Conservation (phyloP, 2,113 vertebrate species). For the Poeciliopsis occidentalis region DNA sequence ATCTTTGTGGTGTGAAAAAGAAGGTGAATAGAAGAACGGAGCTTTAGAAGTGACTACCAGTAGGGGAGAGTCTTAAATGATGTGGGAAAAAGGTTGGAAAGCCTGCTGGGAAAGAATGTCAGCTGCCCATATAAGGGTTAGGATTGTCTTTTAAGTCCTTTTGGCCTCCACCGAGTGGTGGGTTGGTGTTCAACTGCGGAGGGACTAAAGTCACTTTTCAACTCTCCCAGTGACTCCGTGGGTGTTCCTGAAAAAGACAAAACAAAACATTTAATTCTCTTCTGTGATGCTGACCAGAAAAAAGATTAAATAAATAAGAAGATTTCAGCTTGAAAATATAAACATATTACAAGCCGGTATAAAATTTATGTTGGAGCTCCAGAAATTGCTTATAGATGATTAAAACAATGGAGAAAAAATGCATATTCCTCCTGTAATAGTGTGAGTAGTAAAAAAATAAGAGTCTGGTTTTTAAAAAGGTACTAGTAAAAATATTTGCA, state of each 20-base stretch:
- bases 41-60: conserved; percentile 18
- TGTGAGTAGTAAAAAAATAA: not conserved
- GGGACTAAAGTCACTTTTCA: conserved; percentile 53
- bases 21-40: conserved; percentile 26
- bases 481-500: too few species aligned
- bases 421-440: not conserved
- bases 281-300: not conserved
- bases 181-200: conserved; percentile 36
- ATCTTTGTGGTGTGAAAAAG: conserved; percentile 55
- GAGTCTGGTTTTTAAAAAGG: not conserved
- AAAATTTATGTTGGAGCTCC: too few species aligned
- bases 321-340: too few species aligned
- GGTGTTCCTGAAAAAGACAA: not conserved
- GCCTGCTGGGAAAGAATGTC: conserved; percentile 71
- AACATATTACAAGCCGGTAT: too few species aligned
- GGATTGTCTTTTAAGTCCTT: conserved; percentile 48
- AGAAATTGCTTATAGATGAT: too few species aligned
- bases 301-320: not conserved
- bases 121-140: conserved; percentile 47
- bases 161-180: conserved; percentile 29
- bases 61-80: conserved; percentile 51
- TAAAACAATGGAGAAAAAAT: too few species aligned
- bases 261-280: not conserved
- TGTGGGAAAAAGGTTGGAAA: conserved; percentile 40
- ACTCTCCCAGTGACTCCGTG: conserved; percentile 1